Conservation (phyloP, 2,797 vertebrate species). For the Tragelaphus eurycerus region DNA sequence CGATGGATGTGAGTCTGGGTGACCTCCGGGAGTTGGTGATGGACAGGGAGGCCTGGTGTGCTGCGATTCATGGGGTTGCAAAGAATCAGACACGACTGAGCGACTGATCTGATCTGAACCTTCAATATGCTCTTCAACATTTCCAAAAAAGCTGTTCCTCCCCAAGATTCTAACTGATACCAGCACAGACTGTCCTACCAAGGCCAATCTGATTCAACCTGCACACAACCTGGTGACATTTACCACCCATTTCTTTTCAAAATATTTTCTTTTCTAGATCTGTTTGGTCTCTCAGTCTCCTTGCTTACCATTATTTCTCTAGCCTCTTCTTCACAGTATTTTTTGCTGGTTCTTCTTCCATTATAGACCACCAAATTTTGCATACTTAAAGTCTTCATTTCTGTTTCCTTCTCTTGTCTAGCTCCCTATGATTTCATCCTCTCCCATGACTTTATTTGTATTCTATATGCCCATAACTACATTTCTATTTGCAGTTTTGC, state of each 20-base stretch:
- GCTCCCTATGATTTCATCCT: background rate
- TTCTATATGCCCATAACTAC: background rate
- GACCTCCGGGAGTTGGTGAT: too few relatives aligned
- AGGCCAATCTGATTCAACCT: background rate
- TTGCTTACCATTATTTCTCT: background rate
- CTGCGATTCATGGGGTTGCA: too few relatives aligned
- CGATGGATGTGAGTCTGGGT: too few relatives aligned
- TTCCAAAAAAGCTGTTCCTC: background rate
- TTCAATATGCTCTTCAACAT: background rate
- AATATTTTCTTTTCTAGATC: background rate
- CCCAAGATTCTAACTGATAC: background rate
- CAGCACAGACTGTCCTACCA: background rate
- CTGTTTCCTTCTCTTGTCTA: background rate
- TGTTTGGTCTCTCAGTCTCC: background rate
- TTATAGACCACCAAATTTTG: background rate
- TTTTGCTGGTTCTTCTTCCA: background rate
- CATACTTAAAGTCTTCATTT: background rate
- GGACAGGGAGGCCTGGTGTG: too few relatives aligned
- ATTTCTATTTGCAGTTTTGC: background rate
- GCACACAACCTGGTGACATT: background rate
- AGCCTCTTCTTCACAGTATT: background rate
- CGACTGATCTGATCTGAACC: background rate
- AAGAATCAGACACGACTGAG: too few relatives aligned
- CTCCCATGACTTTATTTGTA: background rate
- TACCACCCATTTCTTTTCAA: background rate